phyloP scores from a whole-genome alignment of 2,797 vertebrate genomes.

The Pangasius macronema region DNA sequence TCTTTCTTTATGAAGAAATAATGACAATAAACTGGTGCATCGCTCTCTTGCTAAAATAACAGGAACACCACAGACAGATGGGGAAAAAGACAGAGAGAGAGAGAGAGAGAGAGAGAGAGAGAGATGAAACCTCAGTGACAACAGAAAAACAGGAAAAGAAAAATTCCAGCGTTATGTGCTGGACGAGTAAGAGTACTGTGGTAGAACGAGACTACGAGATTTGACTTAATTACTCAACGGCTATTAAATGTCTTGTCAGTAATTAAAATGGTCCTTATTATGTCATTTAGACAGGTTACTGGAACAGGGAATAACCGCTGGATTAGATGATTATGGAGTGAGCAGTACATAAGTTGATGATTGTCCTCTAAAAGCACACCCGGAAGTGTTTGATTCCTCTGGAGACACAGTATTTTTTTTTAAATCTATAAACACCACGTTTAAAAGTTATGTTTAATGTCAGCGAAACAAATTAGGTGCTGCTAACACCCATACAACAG shows the following conservation, averaged over 20 bases:
- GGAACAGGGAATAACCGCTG: neutral
- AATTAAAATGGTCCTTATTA: neutral
- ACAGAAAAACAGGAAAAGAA: slow-evolving; percentile 50
- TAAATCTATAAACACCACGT: neutral
- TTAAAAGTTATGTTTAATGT: neutral
- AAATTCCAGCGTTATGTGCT: slow-evolving; percentile 34
- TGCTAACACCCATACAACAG: neutral
- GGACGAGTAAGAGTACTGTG: slow-evolving; percentile 6
- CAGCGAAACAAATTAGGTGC: neutral
- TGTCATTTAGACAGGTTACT: neutral
- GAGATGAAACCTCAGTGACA: slow-evolving; percentile 18
- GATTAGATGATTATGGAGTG: no score
- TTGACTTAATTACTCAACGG: neutral
- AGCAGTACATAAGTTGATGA: neutral
- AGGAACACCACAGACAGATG: neutral
- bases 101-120: neutral
- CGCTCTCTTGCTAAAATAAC: neutral
- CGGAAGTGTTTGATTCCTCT: neutral
- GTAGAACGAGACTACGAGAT: neutral
- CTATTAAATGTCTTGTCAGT: neutral
- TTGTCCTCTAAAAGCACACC: neutral
- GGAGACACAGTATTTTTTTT: neutral
- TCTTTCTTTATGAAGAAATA: neutral
- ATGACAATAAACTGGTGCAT: neutral
- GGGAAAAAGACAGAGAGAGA: neutral